Evolutionary conservation across 2,888 invertebrate species (phyloP), one percentile per base, ranked within the genome.

Genomic region (Drosophila affinis): DNA sequence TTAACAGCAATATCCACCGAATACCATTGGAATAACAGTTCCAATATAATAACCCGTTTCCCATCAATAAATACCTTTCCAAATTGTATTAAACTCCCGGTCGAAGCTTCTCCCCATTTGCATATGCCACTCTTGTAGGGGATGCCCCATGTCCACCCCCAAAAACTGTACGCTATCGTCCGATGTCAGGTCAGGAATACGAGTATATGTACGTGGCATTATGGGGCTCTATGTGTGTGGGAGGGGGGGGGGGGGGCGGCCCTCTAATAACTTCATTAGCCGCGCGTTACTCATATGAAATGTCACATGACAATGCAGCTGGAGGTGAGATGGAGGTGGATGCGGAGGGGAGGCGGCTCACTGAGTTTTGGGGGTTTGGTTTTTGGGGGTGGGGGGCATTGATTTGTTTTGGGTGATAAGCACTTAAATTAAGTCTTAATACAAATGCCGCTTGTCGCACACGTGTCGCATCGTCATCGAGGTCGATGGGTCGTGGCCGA

Each of bases 401-500:
- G 91, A 91, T 90, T 89, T 90, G 91, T 89, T 91, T 85, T 78
- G 47, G 76, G 72, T 75, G 90, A 90, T 90, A 91, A 90, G 89
- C 83, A 90, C 89, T 90, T 90, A 90, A 90, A 91, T 91, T 90
- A 90, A 90, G 90, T 90, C 89, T 89, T 90, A 90, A 90, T 88
- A 84, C 89, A 83, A 90, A 89, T 91, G 90, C 87, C 89, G 80
- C 82, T 79, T 89, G 90, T 89, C 79, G 86, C 86, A 90, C 90
- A 90, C 91, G 90, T 91, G 90, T 83, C 89, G 73, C 74, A 78
- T 62, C 45, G 58, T 27, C 62, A 62, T 52, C 63, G 64, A 54
- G 56, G 62, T 74, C 52, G 39, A 45, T 39, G 70, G 61, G 39
- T 62, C 39, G 39, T 39, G 39, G 39, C 47, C 46, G 47, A 32